Percentiles rank a stretch among this genome's conserved stretches.
Evolutionary conservation across 2,888 invertebrate species (phyloP).

Genomic region (Oxyscelio sp.): DNA sequence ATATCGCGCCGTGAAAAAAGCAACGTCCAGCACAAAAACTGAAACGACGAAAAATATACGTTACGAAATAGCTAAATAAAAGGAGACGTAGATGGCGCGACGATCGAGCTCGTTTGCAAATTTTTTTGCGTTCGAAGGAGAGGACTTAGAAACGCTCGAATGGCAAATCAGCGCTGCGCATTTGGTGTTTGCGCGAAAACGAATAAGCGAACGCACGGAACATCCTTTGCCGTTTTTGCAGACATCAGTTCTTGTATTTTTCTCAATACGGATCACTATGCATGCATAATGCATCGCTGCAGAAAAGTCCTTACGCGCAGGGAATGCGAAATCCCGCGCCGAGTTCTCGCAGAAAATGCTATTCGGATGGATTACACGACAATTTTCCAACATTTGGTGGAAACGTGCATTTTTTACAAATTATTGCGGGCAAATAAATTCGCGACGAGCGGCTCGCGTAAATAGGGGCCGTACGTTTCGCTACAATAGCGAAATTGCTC

Average conservation of each 20-base stretch:
- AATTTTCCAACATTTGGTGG: constrained; percentile 73
- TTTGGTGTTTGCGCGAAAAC: constrained; percentile 47
- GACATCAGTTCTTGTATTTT: constrained; percentile 73
- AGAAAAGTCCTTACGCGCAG: constrained; percentile 72
- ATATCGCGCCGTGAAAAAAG: constrained; percentile 84
- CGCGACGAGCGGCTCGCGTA: constrained; percentile 24
- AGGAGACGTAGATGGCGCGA: constrained; percentile 16
- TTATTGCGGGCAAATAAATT: constrained; percentile 64
- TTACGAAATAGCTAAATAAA: too few species aligned
- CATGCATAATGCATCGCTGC: constrained; percentile 74
- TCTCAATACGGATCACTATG: constrained; percentile 71
- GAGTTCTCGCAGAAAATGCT: constrained; percentile 62
- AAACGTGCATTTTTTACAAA: constrained; percentile 74
- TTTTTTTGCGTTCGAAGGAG: too few species aligned
- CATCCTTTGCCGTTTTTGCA: constrained; percentile 58
- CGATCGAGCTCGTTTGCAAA: background rate
- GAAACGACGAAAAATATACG: constrained; percentile 67
- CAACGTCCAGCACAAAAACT: constrained; percentile 69
- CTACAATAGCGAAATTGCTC: constrained; percentile 7
- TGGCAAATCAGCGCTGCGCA: constrained; percentile 50
- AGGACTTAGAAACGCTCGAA: too few species aligned
- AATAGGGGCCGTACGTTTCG: constrained; percentile 38
- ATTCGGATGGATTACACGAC: constrained; percentile 73
- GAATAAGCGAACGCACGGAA: constrained; percentile 55
- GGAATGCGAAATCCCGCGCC: constrained; percentile 68